Base-by-base conservation (phyloP, 2,888 invertebrate species). In the Aleiodes leptofemur region DNA sequence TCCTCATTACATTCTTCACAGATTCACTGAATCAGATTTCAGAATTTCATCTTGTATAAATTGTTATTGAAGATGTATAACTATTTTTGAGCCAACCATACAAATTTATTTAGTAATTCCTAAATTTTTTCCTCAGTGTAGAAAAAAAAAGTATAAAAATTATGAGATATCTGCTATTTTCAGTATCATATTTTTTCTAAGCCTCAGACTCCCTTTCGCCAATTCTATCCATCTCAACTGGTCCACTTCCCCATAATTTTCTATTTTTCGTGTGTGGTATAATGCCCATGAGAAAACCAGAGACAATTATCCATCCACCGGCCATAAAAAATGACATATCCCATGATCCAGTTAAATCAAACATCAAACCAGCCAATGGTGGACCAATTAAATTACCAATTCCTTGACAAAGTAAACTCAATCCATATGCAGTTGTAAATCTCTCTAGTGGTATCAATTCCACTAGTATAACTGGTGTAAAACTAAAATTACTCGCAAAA, bases 311-410 rank as follows among this genome's bases (percentile, higher is more conserved):
- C 93, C 96, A 96, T 61, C 94, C 90, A 14, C 96, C 96, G 50
- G 96, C 94, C 80, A 95, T 92, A 87, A 94, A 94, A 90, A 96
- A 97, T 0, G 96, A 94, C 77, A 94, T 91, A 81, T 95, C 94
- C 94, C 96, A 97, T 50, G 91, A 90, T 3, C 92, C 91, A 3
- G 95, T 95, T 23, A 92, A 85, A 85, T 96, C 95, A 86, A 92
- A 93, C 83, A 93, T 85, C 86, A 91, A 90, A 94, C 98, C 98
- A 85, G 97, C 97, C 72, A 98, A 88, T 0, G 98, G 97, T 7
- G 98, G 98, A 69, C 98, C 98, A 77, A 96, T 91, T 66, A 98
- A 91, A 91, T 97, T 97, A 4, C 97, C 98, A 78, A 98, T 93
- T 13, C 98, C 98, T 90, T 98, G 97, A 77, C 96, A 95, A 73